A percentile compares a stretch with the other conserved stretches of the same genome.
These are phyloP conservation scores for Leucozona laternaria DNA, from an alignment of 2,888 invertebrate species.

Conservation along the genomic window DNA sequence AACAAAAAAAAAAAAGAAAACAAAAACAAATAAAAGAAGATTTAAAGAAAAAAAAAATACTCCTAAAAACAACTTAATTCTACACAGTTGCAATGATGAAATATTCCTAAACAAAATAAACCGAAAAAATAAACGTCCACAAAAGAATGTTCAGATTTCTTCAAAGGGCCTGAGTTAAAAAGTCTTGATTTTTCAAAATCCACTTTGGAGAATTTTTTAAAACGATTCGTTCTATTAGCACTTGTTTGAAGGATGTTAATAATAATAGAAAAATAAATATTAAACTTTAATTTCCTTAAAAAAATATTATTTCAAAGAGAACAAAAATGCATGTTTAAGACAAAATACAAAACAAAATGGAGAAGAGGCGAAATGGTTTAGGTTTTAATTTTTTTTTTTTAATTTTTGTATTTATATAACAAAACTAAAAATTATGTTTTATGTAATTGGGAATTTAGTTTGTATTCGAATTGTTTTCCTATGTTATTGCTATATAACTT, in stretches of 20 bases:
- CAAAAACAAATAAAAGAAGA: constrained; percentile 31
- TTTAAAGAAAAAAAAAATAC: constrained; percentile 31
- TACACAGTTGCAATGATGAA: constrained; percentile 72
- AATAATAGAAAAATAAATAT: constrained; percentile 45
- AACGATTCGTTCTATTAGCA: constrained; percentile 56
- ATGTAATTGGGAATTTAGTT: too few species aligned
- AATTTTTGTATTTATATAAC: not conserved
- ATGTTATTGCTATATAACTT: too few species aligned
- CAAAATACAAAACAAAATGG: constrained; percentile 58
- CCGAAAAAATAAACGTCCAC: constrained; percentile 74
- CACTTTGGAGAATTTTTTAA: constrained; percentile 68
- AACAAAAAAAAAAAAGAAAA: constrained; percentile 45
- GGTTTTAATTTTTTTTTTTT: not conserved
- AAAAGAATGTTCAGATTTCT: constrained; percentile 74
- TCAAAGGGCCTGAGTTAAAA: constrained; percentile 70
- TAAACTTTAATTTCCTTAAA: constrained; percentile 54
- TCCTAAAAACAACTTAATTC: constrained; percentile 74
- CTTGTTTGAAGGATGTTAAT: constrained; percentile 72
- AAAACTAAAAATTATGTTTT: too few species aligned
- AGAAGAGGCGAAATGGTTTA: not conserved
- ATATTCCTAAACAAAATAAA: constrained; percentile 75
- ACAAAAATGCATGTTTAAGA: constrained; percentile 71
- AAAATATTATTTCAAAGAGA: constrained; percentile 60
- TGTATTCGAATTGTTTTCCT: too few species aligned
- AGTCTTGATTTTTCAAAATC: constrained; percentile 70